Percentiles rank a stretch among this genome's conserved stretches.
Conservation (phyloP, 2,797 vertebrate genomes). For the Macrochelys suwanniensis region DNA sequence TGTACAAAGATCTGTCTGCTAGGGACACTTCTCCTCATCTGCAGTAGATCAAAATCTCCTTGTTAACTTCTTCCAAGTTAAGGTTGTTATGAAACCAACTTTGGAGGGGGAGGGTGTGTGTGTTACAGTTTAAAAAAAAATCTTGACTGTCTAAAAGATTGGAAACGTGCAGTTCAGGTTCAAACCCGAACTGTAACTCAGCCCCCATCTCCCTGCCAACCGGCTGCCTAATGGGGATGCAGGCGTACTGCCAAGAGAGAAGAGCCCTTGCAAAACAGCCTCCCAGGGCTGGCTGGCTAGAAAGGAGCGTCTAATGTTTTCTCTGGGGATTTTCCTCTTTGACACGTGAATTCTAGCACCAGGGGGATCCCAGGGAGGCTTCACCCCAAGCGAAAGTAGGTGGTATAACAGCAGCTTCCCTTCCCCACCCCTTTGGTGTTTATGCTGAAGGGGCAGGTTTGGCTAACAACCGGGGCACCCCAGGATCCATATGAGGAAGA, state of each 20-base stretch:
- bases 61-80: neutral
- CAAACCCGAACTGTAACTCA: neutral
- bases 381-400: neutral
- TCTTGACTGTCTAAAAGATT: neutral
- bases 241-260: neutral
- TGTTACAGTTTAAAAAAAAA: neutral
- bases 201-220: neutral
- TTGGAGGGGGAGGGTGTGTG: neutral
- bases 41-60: neutral
- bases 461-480: too few species aligned
- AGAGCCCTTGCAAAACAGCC: neutral
- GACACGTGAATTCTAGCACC: neutral
- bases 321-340: neutral
- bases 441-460: neutral
- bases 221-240: too few species aligned
- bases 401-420: neutral
- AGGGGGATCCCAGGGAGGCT: neutral
- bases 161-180: neutral
- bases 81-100: neutral
- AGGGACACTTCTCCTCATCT: neutral
- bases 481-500: too few species aligned
- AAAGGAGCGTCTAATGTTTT: neutral
- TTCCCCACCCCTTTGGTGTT: neutral
- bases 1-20: neutral
- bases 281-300: neutral